Base-by-base conservation (phyloP, 2,797 vertebrate species). In the Apogon hyalosoma region DNA sequence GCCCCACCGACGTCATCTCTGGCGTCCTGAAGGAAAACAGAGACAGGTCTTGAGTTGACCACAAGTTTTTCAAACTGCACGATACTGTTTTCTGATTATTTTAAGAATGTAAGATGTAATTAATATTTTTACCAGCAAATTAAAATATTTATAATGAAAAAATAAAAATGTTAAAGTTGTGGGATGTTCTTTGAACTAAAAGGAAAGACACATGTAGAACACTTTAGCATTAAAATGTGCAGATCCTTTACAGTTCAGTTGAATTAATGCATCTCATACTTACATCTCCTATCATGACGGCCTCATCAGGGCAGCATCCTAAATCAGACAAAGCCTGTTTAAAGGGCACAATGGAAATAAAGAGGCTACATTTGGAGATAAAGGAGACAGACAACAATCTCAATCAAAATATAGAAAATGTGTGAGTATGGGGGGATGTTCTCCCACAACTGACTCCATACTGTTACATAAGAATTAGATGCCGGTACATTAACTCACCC, bases 1-100 rank as follows among this genome's bases (percentile, higher is more conserved):
- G 97, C 96, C 0, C 97, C 97, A 0, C 94, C 96, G n/a, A 98
- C 94, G 38, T 99, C 98, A 66, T 97, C 97, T 84, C 97, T 93
- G 80, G 93, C 96, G 58, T 99, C 98, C 98, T 99, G 83, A 21
- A 28, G 14, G 4, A 56, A 49, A 68, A 64, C 16, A 61, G 6
- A 72, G 6, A 72, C 10, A 14, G 2, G 45, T 18, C 33, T 36
- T 3, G 7, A 36, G 2, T 36, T 36, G 33, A 36, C 7, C 33
- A 10, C 33, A 36, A 36, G 33, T 36, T 36, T 36, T 36, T 36
- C 7, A 36, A 8, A 8, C 7, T 36, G 4, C 33, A 36, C 33
- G 2, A 36, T 36, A 36, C 7, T 8, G 33, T 36, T 36, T 36
- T 36, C 33, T 36, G 33, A 2, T 36, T 36, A 2, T 9, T 36